Base-by-base conservation (phyloP, 1,140 invertebrate species). In the Anastatus disparis region DNA sequence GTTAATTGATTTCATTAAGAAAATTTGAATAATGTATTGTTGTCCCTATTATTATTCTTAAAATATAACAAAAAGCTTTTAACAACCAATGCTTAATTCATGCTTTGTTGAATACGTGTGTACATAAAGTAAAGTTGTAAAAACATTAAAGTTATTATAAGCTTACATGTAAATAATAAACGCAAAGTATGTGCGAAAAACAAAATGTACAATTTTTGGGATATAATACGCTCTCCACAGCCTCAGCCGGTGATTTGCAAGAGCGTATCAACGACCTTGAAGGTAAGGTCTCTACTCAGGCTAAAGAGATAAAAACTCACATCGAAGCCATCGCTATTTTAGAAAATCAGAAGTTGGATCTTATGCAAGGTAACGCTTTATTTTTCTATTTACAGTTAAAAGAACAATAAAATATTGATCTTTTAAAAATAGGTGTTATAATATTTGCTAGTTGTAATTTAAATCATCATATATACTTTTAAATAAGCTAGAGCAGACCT, bases 271-370 rank as follows among this genome's bases (percentile, higher is more conserved):
- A 63, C 68, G 80, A 84, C 68, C 79, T 85, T 20, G 79, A 85
- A 82, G 78, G 66, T 77, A 84, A 81, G 73, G 77, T 82, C 72
- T 75, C 78, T 38, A 70, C 76, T 65, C 86, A 87, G 73, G 76
- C 78, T 48, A 80, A 80, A 76, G 86, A 87, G 74, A 83, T 88
- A 68, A 79, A 87, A 76, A 77, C 74, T 62, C 85, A 87, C 77
- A 82, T 91, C 44, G 88, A 88, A 77, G 88, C 88, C 29, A 90
- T 91, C 69, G 88, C 88, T 70, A 84, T 86, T 64, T 81, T 91
- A 69, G 90, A 91, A 82, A 85, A 89, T 68, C 89, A 91, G 78
- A 91, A 91, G 79, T 86, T 91, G 75, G 89, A 91, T 79, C 82
- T 91, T 61, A 88, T 89, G 66, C 89, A 91, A 89, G 89, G 89